A percentile compares a stretch with the other conserved stretches of the same genome.
These are phyloP conservation scores for Mimas tiliae DNA, from an alignment of 2,888 invertebrate species.

Conservation along the genomic window DNA sequence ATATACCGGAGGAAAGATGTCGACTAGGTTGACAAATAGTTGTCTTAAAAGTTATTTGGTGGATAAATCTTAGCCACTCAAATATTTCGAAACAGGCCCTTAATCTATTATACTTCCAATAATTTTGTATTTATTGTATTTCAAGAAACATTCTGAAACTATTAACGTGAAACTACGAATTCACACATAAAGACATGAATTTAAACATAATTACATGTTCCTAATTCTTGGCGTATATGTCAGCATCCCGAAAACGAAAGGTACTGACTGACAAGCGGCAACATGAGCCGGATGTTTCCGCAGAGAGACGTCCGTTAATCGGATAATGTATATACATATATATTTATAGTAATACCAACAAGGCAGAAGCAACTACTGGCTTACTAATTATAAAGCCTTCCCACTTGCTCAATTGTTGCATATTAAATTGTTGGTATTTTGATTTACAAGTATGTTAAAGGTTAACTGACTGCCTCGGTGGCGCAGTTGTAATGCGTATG, in stretches of 20 bases:
- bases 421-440: background rate
- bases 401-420: background rate
- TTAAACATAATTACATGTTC: background rate
- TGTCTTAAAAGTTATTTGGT: too few relatives aligned
- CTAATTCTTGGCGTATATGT: constrained; percentile 1
- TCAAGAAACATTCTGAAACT: too few relatives aligned
- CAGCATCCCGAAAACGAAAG: background rate
- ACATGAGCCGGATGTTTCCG: constrained; percentile 6
- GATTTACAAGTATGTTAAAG: background rate
- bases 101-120: too few relatives aligned
- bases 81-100: too few relatives aligned
- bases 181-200: background rate
- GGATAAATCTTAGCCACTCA: too few relatives aligned
- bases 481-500: too few relatives aligned
- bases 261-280: background rate
- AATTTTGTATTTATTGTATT: too few relatives aligned
- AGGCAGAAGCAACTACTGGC: background rate
- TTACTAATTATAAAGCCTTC: background rate
- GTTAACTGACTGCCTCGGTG: too few relatives aligned
- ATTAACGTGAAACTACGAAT: too few relatives aligned
- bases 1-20: too few relatives aligned
- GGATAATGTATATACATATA: constrained; percentile 2
- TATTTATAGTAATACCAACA: background rate
- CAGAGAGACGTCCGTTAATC: background rate
- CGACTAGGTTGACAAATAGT: too few relatives aligned